Conservation (phyloP, 2,113 vertebrate genomes). For the Nansenia antarctica region DNA sequence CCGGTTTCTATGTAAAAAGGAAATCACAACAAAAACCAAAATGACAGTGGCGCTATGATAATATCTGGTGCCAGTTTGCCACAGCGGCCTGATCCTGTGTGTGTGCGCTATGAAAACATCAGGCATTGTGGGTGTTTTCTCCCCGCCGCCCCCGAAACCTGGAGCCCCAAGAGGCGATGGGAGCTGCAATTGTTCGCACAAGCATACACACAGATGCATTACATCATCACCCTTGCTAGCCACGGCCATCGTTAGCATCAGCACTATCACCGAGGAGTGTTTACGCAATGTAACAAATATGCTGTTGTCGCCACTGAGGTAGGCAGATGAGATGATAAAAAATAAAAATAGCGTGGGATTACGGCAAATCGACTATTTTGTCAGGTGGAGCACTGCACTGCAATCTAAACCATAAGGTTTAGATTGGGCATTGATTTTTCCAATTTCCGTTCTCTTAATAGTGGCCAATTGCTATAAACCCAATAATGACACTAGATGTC, state of each 20-base stretch:
- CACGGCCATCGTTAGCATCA: conserved; percentile 4
- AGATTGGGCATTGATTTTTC: too few relatives aligned
- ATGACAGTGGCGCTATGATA: conserved; percentile 42
- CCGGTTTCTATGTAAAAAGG: conserved; percentile 44
- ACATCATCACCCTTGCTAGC: conserved; percentile 31
- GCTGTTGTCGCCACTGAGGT: background rate
- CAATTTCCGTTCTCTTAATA: background rate
- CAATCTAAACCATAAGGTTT: too few relatives aligned
- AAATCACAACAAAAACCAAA: conserved; percentile 54
- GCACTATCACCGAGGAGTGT: conserved; percentile 16
- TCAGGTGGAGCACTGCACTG: background rate
- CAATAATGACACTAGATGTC: conserved; percentile 51
- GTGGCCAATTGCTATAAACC: conserved; percentile 20
- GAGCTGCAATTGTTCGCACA: conserved; percentile 11
- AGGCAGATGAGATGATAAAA: conserved; percentile 24
- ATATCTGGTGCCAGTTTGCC: conserved; percentile 64
- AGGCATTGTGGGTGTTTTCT: conserved; percentile 30
- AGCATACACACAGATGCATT: conserved; percentile 27
- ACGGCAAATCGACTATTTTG: background rate
- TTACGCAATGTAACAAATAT: background rate
- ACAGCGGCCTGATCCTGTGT: conserved; percentile 40
- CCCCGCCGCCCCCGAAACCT: conserved; percentile 9
- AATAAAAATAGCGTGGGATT: background rate
- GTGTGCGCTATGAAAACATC: conserved; percentile 48
- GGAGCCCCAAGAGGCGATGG: conserved; percentile 8